A percentile compares a stretch with the other conserved stretches of the same genome.
Evolutionary conservation across 2,113 vertebrate species (phyloP).

Genomic region (Hippoglossus stenolepis): DNA sequence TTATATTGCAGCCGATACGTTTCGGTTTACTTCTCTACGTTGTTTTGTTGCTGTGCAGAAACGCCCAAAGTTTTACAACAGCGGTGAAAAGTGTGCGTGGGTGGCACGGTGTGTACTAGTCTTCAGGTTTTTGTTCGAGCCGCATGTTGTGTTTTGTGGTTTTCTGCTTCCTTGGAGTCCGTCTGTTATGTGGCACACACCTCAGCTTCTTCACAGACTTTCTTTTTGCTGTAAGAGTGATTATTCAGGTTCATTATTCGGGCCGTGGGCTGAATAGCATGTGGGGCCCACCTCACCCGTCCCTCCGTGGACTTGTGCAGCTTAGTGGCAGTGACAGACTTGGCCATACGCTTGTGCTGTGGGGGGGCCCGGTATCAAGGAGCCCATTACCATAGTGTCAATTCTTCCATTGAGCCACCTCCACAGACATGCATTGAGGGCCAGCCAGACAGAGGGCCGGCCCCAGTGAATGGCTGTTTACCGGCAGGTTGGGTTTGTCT

Average conservation of each 20-base stretch:
- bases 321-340: constrained; percentile 17
- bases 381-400: constrained; percentile 44
- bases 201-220: not conserved
- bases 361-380: constrained; percentile 35
- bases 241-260: constrained; percentile 36
- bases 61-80: too few species aligned
- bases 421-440: constrained; percentile 21
- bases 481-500: constrained; percentile 57
- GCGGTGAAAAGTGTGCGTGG: too few species aligned
- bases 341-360: constrained; percentile 34
- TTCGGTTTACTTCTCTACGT: too few species aligned
- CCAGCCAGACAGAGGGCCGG: constrained; percentile 35
- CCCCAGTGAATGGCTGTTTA: constrained; percentile 53
- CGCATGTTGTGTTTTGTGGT: constrained; percentile 10
- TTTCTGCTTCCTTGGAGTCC: not conserved
- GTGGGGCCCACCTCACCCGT: constrained; percentile 24
- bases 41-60: too few species aligned
- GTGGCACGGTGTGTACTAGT: not conserved
- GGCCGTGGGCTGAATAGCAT: constrained; percentile 27
- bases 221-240: constrained; percentile 7
- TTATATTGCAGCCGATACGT: too few species aligned
- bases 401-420: constrained; percentile 39
- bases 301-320: constrained; percentile 23
- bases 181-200: not conserved
- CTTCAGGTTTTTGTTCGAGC: constrained; percentile 25